Evolutionary conservation across 1,140 invertebrate genomes (phyloP).

Genomic region (Goniozus legneri): DNA sequence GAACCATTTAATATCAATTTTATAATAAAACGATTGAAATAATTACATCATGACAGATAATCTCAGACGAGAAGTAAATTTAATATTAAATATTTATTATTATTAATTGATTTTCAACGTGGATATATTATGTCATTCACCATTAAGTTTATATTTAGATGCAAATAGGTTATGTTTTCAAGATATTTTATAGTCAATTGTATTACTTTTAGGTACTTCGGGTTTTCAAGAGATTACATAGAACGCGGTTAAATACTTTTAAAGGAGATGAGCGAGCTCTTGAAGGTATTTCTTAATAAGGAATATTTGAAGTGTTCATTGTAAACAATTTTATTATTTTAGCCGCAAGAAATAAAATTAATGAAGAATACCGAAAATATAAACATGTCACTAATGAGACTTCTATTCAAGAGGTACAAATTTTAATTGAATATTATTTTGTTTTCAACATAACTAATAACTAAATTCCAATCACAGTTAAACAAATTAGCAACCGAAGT

Average conservation of each 20-base stretch:
- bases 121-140: background rate
- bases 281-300: constrained; percentile 35
- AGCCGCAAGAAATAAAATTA: constrained; percentile 61
- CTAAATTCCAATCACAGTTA: too few species aligned
- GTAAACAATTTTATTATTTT: constrained; percentile 16
- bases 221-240: constrained; percentile 64
- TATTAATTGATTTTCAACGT: background rate
- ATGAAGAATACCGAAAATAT: constrained; percentile 64
- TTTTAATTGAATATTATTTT: constrained; percentile 8
- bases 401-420: constrained; percentile 57
- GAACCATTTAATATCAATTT: too few species aligned
- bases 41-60: constrained; percentile 27
- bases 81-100: constrained; percentile 2
- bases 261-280: constrained; percentile 60
- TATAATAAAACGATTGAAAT: background rate
- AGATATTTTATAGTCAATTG: background rate
- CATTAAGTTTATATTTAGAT: background rate
- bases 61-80: constrained; percentile 36
- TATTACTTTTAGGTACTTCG: constrained; percentile 56
- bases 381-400: constrained; percentile 55
- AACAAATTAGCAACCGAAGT: constrained; percentile 61
- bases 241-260: constrained; percentile 61
- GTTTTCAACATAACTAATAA: background rate
- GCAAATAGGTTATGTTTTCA: background rate
- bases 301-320: background rate